These are phyloP conservation scores for Athene noctua DNA, from an alignment of 2,113 vertebrate species.

Conservation along the genomic window DNA sequence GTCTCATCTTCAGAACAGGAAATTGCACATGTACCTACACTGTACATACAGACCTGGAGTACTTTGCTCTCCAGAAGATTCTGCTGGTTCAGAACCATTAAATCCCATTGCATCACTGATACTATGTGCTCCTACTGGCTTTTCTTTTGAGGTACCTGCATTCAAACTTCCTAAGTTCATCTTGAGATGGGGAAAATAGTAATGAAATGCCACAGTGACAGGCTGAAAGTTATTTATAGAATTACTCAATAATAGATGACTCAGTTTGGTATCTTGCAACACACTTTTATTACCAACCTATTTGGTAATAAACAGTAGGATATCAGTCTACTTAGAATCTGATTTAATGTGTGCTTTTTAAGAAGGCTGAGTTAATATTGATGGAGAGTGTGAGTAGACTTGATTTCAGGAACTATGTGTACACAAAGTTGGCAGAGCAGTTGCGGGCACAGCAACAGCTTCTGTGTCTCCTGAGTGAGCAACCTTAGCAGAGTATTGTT, in stretches of 20 bases:
- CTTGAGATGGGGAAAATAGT: neutral
- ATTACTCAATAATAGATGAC: neutral
- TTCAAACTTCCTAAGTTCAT: neutral
- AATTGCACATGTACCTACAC: neutral
- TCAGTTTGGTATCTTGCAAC: neutral
- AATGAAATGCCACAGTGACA: neutral
- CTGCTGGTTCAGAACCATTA: neutral
- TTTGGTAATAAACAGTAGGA: neutral
- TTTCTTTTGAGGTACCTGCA: neutral
- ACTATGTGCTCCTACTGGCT: neutral
- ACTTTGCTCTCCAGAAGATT: neutral
- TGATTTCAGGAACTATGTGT: neutral
- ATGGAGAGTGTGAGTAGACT: neutral
- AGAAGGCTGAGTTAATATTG: neutral
- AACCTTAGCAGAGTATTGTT: neutral
- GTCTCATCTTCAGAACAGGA: neutral
- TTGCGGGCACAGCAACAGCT: neutral
- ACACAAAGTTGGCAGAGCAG: neutral
- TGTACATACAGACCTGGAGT: neutral
- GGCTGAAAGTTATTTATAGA: neutral
- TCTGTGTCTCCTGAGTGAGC: neutral
- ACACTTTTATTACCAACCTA: neutral
- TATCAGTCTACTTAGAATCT: neutral
- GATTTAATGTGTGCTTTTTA: neutral
- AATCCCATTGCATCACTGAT: neutral